Evolutionary conservation across 1,140 invertebrate species (phyloP).

Genomic region (Campoletis sonorensis): DNA sequence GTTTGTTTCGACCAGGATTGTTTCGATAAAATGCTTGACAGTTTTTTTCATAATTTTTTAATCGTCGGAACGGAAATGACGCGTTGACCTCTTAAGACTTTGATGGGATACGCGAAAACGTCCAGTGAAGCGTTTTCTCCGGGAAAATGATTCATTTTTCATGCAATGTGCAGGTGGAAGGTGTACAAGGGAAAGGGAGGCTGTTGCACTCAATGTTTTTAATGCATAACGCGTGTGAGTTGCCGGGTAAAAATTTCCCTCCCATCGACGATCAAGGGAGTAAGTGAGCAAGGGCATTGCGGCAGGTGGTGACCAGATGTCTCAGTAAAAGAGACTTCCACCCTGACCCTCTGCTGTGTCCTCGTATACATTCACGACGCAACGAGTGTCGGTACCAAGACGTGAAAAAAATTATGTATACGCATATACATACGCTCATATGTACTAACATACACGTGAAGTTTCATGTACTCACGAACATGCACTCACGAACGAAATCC

Average conservation of each 20-base stretch:
- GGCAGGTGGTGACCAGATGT: conserved; percentile 77
- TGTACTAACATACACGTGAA: neutral
- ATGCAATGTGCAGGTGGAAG: neutral
- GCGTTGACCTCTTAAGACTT: too few relatives aligned
- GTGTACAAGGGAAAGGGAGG: conserved; percentile 29
- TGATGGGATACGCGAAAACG: too few relatives aligned
- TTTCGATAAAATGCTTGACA: too few relatives aligned
- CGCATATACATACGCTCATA: too few relatives aligned
- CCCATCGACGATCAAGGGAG: conserved; percentile 56
- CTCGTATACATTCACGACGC: conserved; percentile 47
- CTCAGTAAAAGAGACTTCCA: conserved; percentile 65
- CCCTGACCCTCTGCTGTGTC: conserved; percentile 60
- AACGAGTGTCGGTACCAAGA: conserved; percentile 45
- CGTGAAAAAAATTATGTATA: conserved; percentile 35
- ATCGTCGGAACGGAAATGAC: too few relatives aligned
- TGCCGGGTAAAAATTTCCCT: conserved; percentile 52
- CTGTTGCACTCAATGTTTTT: conserved; percentile 46
- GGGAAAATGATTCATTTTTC: neutral
- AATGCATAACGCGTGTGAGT: conserved; percentile 54
- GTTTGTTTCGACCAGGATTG: too few relatives aligned
- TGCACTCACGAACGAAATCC: neutral
- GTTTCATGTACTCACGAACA: neutral
- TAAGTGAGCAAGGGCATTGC: conserved; percentile 67
- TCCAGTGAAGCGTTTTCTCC: neutral
- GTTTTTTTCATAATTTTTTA: too few relatives aligned